Evolutionary conservation across 2,888 invertebrate species (phyloP).

Genomic region (Erebia epiphron): DNA sequence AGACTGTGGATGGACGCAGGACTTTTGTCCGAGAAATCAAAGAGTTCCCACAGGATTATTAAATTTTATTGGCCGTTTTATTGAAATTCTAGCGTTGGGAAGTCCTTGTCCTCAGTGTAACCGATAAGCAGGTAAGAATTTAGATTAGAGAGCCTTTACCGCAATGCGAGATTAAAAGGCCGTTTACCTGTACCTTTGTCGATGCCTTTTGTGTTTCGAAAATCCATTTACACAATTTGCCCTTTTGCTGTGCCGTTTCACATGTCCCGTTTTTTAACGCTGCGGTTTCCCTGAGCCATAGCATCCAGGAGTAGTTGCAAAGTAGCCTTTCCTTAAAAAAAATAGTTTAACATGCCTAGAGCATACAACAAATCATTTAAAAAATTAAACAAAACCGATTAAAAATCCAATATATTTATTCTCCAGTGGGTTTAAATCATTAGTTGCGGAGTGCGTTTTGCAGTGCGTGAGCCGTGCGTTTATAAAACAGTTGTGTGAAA

Average conservation of each 20-base stretch:
- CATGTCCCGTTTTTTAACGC: not conserved
- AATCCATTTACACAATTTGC: constrained; percentile 11
- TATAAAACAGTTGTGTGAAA: not conserved
- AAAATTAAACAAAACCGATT: too few species aligned
- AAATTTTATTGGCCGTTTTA: not conserved
- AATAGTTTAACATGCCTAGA: too few species aligned
- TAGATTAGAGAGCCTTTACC: not conserved
- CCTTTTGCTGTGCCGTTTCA: constrained; percentile 11
- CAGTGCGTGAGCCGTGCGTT: not conserved
- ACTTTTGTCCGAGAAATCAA: too few species aligned
- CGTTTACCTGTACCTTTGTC: constrained; percentile 17
- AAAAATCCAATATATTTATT: not conserved
- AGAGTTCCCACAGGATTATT: too few species aligned
- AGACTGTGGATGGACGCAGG: too few species aligned
- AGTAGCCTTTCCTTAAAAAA: too few species aligned
- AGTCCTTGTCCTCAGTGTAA: not conserved
- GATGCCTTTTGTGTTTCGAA: constrained; percentile 16
- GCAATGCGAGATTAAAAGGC: constrained; percentile 13
- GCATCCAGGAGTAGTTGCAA: not conserved
- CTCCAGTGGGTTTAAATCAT: not conserved
- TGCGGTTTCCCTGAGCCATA: not conserved
- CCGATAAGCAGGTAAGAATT: constrained; percentile 2
- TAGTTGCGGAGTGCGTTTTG: not conserved
- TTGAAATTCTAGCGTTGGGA: not conserved
- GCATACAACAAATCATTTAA: too few species aligned